Evolutionary conservation across 2,113 vertebrate genomes (phyloP).

Genomic region (Suncus etruscus): DNA sequence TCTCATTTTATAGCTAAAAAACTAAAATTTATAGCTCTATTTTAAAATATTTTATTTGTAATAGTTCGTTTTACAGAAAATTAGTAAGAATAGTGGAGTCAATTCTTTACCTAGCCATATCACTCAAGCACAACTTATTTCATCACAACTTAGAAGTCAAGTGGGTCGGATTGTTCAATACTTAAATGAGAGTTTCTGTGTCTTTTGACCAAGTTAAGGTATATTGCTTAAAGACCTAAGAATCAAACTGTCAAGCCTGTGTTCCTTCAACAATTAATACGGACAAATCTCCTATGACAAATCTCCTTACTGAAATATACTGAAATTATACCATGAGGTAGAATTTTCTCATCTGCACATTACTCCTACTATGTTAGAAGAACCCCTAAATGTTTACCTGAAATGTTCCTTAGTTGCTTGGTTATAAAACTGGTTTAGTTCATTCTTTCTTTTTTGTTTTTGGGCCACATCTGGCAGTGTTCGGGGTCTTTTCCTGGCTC

Average conservation of each 20-base stretch:
- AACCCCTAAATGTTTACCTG: background rate
- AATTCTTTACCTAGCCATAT: background rate
- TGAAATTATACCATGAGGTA: too few species aligned
- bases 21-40: background rate
- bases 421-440: conserved; percentile 1
- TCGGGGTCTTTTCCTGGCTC: too few species aligned
- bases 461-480: too few species aligned
- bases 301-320: background rate
- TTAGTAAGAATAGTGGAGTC: background rate
- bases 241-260: background rate
- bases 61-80: conserved; percentile 53
- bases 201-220: conserved; percentile 34
- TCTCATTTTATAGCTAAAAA: background rate
- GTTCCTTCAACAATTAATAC: background rate
- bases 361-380: background rate
- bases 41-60: conserved; percentile 23
- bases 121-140: background rate
- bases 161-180: background rate
- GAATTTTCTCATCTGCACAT: background rate
- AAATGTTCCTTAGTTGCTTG: background rate
- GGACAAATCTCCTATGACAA: background rate
- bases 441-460: background rate
- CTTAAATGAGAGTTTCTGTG: background rate
- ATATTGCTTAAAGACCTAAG: background rate
- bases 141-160: background rate